These are phyloP conservation scores for Tipula helvola DNA, from an alignment of 2,888 invertebrate genomes.

Conservation along the genomic window DNA sequence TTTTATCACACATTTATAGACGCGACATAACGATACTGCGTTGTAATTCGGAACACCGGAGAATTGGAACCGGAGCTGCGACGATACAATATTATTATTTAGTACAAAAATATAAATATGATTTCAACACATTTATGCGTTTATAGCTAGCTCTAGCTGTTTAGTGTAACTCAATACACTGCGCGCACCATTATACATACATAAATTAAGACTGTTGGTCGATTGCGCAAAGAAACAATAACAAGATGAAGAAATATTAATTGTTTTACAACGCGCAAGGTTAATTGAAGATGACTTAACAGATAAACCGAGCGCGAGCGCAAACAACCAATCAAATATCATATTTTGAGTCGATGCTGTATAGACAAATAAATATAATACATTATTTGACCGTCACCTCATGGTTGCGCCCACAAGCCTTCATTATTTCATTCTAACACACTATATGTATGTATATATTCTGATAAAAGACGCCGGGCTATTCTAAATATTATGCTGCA, in stretches of 20 bases:
- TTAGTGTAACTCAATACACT: background rate
- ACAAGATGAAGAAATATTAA: background rate
- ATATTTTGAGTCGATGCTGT: background rate
- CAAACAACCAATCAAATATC: background rate
- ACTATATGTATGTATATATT: background rate
- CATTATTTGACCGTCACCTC: background rate
- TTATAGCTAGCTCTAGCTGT: background rate
- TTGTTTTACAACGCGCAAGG: background rate
- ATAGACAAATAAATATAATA: background rate
- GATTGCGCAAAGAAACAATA: background rate
- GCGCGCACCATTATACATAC: background rate
- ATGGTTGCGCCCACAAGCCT: background rate
- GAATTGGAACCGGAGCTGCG: background rate
- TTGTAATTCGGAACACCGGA: background rate
- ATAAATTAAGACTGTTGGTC: background rate
- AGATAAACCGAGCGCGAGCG: background rate
- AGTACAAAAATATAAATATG: background rate
- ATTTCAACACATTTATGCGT: background rate
- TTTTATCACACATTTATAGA: background rate
- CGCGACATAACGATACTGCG: background rate
- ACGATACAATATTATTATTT: background rate
- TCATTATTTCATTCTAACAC: background rate
- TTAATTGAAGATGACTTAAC: background rate
- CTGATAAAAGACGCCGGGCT: background rate
- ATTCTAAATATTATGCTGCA: background rate